phyloP scores from a whole-genome alignment of 2,888 invertebrate species.

The Megastigmus dorsalis region DNA sequence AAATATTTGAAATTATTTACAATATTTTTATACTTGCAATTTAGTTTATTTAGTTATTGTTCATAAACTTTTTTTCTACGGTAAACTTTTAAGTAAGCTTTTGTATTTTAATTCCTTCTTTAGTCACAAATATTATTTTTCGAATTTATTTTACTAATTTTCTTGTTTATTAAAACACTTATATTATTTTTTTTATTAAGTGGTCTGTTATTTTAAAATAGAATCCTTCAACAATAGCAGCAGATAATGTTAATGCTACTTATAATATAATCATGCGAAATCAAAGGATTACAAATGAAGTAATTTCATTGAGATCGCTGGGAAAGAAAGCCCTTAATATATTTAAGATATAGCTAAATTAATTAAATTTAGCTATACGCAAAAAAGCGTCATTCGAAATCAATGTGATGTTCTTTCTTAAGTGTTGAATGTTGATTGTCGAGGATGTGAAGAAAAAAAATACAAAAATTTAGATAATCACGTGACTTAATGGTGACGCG shows the following conservation, averaged over 20 bases:
- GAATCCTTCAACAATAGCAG: conserved; percentile 12
- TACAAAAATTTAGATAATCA: conserved; percentile 18
- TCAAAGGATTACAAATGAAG: conserved; percentile 14
- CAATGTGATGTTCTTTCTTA: conserved; percentile 63
- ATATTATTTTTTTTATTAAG: neutral
- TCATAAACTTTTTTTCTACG: neutral
- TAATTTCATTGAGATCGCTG: conserved; percentile 39
- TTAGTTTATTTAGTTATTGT: neutral
- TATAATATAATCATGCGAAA: conserved; percentile 32
- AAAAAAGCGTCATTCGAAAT: conserved; percentile 57
- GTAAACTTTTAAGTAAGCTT: neutral
- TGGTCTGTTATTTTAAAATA: neutral
- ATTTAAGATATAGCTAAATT: conserved; percentile 55
- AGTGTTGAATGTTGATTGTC: conserved; percentile 65
- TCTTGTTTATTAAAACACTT: too few species aligned
- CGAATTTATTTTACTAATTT: too few species aligned
- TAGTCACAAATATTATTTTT: too few species aligned
- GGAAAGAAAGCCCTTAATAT: conserved; percentile 58
- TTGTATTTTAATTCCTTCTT: neutral
- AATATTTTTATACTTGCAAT: too few species aligned
- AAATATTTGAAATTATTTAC: too few species aligned
- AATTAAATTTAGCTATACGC: conserved; percentile 49
- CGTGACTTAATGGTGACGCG: neutral
- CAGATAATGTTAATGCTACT: conserved; percentile 32
- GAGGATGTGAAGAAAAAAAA: conserved; percentile 52